A percentile compares a stretch with the other conserved stretches of the same genome.
These are phyloP conservation scores for Venustaconcha ellipsiformis DNA, from an alignment of 1,140 invertebrate genomes.

Conservation along the genomic window DNA sequence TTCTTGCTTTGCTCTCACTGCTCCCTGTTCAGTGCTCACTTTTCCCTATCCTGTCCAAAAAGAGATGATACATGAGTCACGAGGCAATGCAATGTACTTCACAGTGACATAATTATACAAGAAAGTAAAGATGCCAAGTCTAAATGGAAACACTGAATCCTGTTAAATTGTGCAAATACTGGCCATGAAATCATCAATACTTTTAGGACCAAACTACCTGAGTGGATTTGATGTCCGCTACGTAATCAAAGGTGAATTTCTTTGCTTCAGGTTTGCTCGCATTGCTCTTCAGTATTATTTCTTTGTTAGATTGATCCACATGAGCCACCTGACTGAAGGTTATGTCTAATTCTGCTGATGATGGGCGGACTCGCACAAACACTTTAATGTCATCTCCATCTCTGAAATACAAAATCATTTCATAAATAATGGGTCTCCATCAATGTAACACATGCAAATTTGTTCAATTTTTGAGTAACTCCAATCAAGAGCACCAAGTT, in stretches of 20 bases:
- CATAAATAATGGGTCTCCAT: background rate
- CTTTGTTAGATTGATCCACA: slow-evolving; percentile 44
- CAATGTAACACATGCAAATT: too few species aligned
- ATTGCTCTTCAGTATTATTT: slow-evolving; percentile 54
- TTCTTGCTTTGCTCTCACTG: too few species aligned
- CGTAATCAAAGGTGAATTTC: slow-evolving; percentile 63
- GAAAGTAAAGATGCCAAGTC: too few species aligned
- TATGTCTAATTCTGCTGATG: slow-evolving; percentile 36
- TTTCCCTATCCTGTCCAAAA: too few species aligned
- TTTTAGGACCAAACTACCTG: slow-evolving; percentile 59
- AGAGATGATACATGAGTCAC: too few species aligned
- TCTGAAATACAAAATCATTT: slow-evolving; percentile 28
- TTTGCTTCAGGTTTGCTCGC: slow-evolving; percentile 45
- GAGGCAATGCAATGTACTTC: too few species aligned
- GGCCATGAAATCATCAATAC: slow-evolving; percentile 22
- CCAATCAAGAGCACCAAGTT: too few species aligned
- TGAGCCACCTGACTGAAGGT: slow-evolving; percentile 39
- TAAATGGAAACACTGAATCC: background rate
- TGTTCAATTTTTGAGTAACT: too few species aligned
- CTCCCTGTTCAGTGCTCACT: too few species aligned
- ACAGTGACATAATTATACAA: too few species aligned
- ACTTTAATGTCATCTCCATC: slow-evolving; percentile 63
- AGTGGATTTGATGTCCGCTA: slow-evolving; percentile 54
- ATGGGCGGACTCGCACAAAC: slow-evolving; percentile 62
- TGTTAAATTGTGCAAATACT: too few species aligned